Evolutionary conservation across 2,888 invertebrate genomes (phyloP), one percentile per base, ranked within the genome.

Genomic region (Mongoloraphidia duomilia): DNA sequence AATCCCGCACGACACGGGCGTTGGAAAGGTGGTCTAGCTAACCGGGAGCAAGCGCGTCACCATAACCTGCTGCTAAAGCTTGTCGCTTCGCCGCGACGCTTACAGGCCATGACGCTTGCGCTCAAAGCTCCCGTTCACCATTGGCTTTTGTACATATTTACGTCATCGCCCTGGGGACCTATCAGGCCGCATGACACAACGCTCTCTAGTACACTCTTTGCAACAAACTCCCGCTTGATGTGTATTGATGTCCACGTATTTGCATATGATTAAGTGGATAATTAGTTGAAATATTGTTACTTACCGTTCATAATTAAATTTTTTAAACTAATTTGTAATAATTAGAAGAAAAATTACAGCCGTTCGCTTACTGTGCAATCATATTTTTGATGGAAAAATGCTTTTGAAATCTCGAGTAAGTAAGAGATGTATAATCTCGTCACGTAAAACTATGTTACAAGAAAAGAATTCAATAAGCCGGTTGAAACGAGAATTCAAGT

Each of bases 111-210:
- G 42, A 33, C 42, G 42, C 42, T 34, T 17, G 42, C 42, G 42
- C 42, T 14, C 12, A 17, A 33, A 42, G 17, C 42, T 10, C 14
- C 10, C 33, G 14, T 12, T 26, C 26, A 10, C 17, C 17, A 42
- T 42, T 42, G 42, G 42, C 33, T 42, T 11, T 34, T 12, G 9
- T n/a, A 42, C 42, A 6, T 10, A 48, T 48, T 48, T 42, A 48
- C 48, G 48, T 48, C 48, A 48, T 34, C 34, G 37, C 43, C 48
- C 40, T 26, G 13, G 48, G 42, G 43, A 43, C 48, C 48, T 43
- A 48, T 48, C 48, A 26, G 13, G 34, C 9, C 26, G 13, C 44
- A 34, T 33, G 26, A 46, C 17, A 14, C 11, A 36, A 26, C 6
- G 26, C 26, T 26, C 26, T 37, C 38, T 36, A 11, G 17, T 10